A percentile compares a stretch with the other conserved stretches of the same genome.
These are phyloP conservation scores for Ivindomyrus marchei DNA, from an alignment of 2,113 vertebrate genomes.

Conservation along the genomic window DNA sequence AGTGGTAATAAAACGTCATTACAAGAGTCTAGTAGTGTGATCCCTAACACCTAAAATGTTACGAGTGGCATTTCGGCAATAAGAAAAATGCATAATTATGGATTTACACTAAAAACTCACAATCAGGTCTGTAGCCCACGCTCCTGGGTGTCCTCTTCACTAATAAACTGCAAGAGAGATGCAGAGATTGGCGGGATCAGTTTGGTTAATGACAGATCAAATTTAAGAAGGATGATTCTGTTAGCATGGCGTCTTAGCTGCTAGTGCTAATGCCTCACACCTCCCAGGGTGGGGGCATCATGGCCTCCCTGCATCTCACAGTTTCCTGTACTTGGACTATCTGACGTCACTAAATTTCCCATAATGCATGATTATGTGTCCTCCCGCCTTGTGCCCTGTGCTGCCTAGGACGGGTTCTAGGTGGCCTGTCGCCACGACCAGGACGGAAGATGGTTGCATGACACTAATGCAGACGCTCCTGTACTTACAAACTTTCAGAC, in stretches of 20 bases:
- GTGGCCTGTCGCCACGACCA: background rate
- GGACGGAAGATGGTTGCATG: background rate
- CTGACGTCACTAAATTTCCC: background rate
- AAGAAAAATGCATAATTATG: background rate
- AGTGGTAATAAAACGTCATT: background rate
- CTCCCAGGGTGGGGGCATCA: background rate
- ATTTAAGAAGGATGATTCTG: background rate
- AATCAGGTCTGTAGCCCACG: constrained; percentile 92
- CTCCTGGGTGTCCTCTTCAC: constrained; percentile 95
- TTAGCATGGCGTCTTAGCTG: background rate
- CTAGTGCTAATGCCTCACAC: background rate
- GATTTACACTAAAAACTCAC: constrained; percentile 65
- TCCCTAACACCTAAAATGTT: background rate
- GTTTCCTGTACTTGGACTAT: background rate
- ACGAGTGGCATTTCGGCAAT: background rate
- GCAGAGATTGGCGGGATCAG: background rate
- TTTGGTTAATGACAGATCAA: background rate
- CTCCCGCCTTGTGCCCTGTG: background rate
- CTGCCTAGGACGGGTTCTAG: background rate
- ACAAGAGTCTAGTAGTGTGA: background rate
- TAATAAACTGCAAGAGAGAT: constrained; percentile 70
- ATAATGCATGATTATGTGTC: background rate
- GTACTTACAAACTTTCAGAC: too few species aligned
- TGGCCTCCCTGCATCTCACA: background rate
- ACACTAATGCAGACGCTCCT: too few species aligned